Conservation (phyloP, 2,113 vertebrate genomes). For the Smithornis capensis region DNA sequence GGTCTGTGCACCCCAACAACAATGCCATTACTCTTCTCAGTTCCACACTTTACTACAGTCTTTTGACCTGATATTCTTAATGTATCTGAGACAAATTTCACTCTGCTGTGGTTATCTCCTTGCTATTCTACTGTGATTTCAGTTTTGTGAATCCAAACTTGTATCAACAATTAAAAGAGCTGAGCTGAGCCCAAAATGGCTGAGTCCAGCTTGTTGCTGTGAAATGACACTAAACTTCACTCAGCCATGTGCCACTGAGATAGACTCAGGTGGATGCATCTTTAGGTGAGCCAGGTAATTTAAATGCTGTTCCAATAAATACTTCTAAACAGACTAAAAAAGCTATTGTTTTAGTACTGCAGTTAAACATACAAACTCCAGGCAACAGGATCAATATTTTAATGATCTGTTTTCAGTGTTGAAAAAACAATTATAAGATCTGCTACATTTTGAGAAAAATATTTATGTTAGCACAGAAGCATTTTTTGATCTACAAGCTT, state of each 20-base stretch:
- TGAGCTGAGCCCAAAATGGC: background rate
- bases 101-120: background rate
- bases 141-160: background rate
- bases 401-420: slow-evolving; percentile 31
- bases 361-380: background rate
- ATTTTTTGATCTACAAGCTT: background rate
- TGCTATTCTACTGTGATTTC: background rate
- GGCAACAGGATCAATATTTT: background rate
- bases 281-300: background rate
- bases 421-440: background rate
- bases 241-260: rapidly evolving
- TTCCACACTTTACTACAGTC: background rate
- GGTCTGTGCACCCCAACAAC: background rate
- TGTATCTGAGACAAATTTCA: background rate
- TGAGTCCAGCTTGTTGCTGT: background rate
- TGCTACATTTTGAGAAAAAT: slow-evolving; percentile 46
- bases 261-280: background rate
- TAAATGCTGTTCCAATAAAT: background rate
- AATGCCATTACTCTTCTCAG: background rate
- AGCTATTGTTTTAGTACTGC: background rate
- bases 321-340: background rate
- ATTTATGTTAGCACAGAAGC: background rate
- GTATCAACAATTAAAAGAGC: background rate
- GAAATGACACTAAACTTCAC: background rate
- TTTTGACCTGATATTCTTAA: background rate